A percentile compares a stretch with the other conserved stretches of the same genome.
phyloP scores from a whole-genome alignment of 2,113 vertebrate genomes.

The Oryzias woworae region DNA sequence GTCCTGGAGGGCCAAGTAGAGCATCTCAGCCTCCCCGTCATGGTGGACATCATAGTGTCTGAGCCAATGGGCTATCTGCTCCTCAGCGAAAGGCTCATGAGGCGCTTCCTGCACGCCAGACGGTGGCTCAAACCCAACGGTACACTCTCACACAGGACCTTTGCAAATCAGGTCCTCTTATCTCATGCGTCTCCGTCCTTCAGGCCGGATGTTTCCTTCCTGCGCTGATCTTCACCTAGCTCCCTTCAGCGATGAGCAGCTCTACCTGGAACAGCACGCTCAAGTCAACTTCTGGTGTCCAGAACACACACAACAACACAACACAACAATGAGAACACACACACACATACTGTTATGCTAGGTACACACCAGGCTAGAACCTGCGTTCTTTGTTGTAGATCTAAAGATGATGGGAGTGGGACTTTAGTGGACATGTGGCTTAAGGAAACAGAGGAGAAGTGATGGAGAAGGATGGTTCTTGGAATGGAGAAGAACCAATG shows the following conservation, averaged over 20 bases:
- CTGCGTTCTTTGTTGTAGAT: too few species aligned
- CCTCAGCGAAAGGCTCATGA: conserved; percentile 79
- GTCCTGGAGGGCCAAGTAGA: conserved; percentile 79
- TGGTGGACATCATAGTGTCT: conserved; percentile 80
- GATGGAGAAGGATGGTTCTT: too few species aligned
- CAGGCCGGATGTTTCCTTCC: conserved; percentile 83
- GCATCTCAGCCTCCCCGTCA: conserved; percentile 75
- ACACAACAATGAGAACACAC: too few species aligned
- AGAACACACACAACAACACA: conserved; percentile 5
- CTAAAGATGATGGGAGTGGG: too few species aligned
- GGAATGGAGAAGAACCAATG: too few species aligned
- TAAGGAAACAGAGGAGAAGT: too few species aligned
- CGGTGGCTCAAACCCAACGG: conserved; percentile 82
- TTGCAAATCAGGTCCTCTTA: background rate
- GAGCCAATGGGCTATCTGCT: conserved; percentile 84
- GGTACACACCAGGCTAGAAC: too few species aligned
- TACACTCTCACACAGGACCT: conserved; percentile 19
- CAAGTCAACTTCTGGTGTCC: conserved; percentile 79
- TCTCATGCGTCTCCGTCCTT: background rate
- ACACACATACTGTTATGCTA: conserved; percentile 20
- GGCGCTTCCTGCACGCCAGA: conserved; percentile 80
- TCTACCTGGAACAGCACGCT: conserved; percentile 81
- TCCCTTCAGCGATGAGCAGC: conserved; percentile 83
- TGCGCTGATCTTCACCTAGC: conserved; percentile 80
- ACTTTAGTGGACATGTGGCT: too few species aligned